These are phyloP conservation scores for Protonibea diacanthus DNA, from an alignment of 2,797 vertebrate species.

Conservation along the genomic window DNA sequence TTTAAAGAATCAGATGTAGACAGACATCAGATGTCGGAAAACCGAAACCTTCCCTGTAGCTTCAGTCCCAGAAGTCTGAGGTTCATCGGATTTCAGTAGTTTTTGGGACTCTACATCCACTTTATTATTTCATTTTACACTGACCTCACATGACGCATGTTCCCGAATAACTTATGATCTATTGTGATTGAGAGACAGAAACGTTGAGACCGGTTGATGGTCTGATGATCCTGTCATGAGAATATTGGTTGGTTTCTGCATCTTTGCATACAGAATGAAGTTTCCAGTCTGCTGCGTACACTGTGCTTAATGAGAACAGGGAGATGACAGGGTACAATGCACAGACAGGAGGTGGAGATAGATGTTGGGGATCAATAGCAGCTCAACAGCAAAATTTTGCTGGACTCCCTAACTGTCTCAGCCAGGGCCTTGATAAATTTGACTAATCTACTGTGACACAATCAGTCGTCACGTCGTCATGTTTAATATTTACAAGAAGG, in stretches of 20 bases:
- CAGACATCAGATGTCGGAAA: background rate
- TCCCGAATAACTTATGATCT: background rate
- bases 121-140: background rate
- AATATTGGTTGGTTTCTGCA: background rate
- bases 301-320: background rate
- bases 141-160: background rate
- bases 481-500: background rate
- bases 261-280: background rate
- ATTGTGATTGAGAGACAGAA: background rate
- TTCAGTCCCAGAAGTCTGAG: no score
- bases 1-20: background rate
- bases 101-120: background rate
- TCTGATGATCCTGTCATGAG: no score
- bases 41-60: background rate
- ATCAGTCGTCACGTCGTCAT: background rate
- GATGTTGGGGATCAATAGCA: background rate
- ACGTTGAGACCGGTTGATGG: no score
- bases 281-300: background rate
- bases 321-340: background rate
- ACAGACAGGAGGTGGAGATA: no score
- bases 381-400: background rate
- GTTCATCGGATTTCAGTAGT: no score
- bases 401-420: background rate
- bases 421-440: conserved; percentile 2
- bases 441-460: background rate